phyloP scores from a whole-genome alignment of 2,888 invertebrate genomes.

The Periphyllus acericola region DNA sequence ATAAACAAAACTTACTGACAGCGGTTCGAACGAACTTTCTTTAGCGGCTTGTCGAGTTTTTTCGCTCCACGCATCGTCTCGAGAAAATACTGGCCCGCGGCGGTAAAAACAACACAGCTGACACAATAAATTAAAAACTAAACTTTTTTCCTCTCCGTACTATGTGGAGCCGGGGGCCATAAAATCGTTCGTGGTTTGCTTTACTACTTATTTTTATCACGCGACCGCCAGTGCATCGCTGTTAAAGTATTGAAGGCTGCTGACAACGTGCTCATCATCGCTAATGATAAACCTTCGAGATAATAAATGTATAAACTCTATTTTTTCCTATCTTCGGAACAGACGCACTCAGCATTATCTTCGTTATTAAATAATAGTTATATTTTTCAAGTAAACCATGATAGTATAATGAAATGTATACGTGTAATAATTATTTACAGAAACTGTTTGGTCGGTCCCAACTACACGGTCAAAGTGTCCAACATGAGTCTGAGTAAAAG shows the following conservation, averaged over 20 bases:
- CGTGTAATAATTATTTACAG: slow-evolving; percentile 69
- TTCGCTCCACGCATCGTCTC: background rate
- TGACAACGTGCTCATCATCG: background rate
- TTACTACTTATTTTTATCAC: background rate
- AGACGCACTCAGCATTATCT: background rate
- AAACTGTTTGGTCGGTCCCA: slow-evolving; percentile 84
- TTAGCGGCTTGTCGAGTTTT: background rate
- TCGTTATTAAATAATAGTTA: too few relatives aligned
- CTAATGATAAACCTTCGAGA: background rate
- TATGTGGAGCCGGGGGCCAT: background rate
- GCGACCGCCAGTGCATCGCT: background rate
- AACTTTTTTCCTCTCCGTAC: background rate
- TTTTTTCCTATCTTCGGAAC: background rate
- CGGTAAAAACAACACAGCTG: background rate
- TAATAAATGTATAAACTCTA: background rate
- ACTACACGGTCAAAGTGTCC: slow-evolving; percentile 78
- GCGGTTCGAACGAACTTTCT: background rate
- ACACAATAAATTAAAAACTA: background rate
- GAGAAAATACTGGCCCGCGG: background rate
- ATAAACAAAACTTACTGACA: background rate
- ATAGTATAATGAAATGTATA: background rate
- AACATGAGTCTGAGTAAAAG: slow-evolving; percentile 79
- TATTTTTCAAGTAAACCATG: background rate
- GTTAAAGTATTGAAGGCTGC: background rate
- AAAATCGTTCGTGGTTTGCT: background rate